A percentile compares a stretch with the other conserved stretches of the same genome.
Conservation (phyloP, 1,140 invertebrate species). For the Brachionus asplanchnoidis region DNA sequence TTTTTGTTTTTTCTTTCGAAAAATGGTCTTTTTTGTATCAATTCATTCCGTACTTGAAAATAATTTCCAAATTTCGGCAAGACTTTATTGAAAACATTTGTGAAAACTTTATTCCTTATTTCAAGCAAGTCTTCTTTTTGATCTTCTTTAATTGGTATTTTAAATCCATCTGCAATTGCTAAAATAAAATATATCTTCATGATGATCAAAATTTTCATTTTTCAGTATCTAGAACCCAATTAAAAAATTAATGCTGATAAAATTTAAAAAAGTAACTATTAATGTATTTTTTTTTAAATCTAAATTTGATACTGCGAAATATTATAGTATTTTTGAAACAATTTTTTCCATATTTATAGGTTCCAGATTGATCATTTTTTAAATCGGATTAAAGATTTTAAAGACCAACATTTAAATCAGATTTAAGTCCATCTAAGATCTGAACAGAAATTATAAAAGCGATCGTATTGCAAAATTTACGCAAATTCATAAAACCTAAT, state of each 20-base stretch:
- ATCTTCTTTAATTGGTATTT: not conserved
- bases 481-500: too few relatives aligned
- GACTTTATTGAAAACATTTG: not conserved
- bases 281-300: not conserved
- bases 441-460: too few relatives aligned
- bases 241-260: not conserved
- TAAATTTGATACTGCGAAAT: not conserved
- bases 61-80: not conserved
- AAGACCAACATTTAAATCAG: too few relatives aligned
- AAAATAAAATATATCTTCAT: not conserved
- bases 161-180: not conserved
- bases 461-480: too few relatives aligned
- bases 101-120: not conserved
- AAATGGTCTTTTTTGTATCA: not conserved
- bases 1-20: not conserved
- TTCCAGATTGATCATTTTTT: too few relatives aligned
- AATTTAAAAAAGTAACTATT: not conserved
- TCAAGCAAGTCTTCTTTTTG: not conserved
- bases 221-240: not conserved
- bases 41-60: not conserved
- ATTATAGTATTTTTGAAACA: not conserved
- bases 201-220: not conserved
- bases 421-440: too few relatives aligned
- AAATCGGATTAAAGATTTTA: too few relatives aligned
- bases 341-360: too few relatives aligned